Conservation (phyloP, 2,888 invertebrate genomes). For the Steinernema carpocapsae region DNA sequence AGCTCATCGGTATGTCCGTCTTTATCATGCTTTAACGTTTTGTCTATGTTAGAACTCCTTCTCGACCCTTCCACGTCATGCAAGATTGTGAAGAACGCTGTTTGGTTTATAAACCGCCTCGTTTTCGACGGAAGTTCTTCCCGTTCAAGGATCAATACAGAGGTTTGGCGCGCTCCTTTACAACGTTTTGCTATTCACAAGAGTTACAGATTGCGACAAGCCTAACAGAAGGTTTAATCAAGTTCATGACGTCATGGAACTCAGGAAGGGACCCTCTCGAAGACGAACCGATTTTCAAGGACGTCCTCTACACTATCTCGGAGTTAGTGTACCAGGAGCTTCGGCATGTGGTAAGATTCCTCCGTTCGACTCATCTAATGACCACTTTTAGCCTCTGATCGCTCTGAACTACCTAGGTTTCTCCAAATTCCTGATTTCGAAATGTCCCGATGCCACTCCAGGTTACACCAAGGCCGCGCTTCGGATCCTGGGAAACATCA, state of each 20-base stretch:
- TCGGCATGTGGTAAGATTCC: background rate
- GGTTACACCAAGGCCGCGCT: background rate
- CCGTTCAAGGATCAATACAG: no score
- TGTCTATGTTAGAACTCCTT: background rate
- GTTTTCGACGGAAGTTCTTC: no score
- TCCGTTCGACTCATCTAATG: no score
- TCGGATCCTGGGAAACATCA: background rate
- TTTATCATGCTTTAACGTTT: background rate
- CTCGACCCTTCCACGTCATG: background rate
- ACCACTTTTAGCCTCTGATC: background rate
- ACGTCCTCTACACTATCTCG: background rate
- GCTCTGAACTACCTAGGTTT: background rate
- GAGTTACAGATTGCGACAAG: background rate
- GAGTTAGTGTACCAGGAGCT: background rate
- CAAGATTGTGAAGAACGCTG: background rate
- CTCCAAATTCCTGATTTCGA: background rate
- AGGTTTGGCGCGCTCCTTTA: no score
- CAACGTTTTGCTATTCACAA: background rate
- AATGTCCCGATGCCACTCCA: background rate
- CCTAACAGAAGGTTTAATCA: background rate
- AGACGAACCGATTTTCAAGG: background rate
- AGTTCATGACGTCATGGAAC: background rate
- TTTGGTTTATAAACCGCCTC: conserved; percentile 6
- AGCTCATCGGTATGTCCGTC: background rate
- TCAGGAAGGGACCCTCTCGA: background rate